Percentiles rank a stretch among this genome's conserved stretches.
Evolutionary conservation across 1,140 invertebrate species (phyloP).

Genomic region (Scylla paramamosain): DNA sequence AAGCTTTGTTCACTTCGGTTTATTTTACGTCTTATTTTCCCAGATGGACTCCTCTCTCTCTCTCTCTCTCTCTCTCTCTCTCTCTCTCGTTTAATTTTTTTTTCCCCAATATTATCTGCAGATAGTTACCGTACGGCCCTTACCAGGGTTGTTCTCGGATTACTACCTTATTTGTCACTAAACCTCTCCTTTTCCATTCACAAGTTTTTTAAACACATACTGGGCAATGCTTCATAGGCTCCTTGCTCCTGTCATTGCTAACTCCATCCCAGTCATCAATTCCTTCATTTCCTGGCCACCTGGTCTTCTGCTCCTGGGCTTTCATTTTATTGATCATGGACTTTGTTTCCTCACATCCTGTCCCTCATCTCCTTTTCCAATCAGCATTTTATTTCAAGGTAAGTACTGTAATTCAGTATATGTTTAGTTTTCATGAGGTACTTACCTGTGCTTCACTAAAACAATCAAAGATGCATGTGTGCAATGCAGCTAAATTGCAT

Average conservation of each 20-base stretch:
- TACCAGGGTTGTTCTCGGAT: not conserved
- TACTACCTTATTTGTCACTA: not conserved
- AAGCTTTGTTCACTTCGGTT: not conserved
- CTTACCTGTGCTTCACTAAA: too few species aligned
- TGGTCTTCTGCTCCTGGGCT: too few species aligned
- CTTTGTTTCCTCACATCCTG: too few species aligned
- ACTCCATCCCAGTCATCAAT: not conserved
- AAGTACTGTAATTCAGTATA: too few species aligned
- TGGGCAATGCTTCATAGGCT: not conserved
- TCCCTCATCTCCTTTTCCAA: too few species aligned
- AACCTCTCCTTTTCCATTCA: not conserved
- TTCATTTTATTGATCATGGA: too few species aligned
- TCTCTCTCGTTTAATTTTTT: too few species aligned
- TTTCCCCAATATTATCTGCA: not conserved
- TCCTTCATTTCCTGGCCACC: too few species aligned
- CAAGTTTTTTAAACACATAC: not conserved
- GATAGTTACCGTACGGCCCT: not conserved
- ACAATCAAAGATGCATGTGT: too few species aligned
- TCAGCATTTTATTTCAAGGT: too few species aligned
- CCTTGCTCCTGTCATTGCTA: not conserved
- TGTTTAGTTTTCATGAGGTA: too few species aligned
- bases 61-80: conserved; percentile 12
- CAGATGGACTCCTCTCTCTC: not conserved
- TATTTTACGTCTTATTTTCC: not conserved
- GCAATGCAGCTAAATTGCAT: too few species aligned